Percentiles rank a stretch among this genome's conserved stretches.
These are phyloP conservation scores for Lasioglossum albipes DNA, from an alignment of 1,140 invertebrate genomes.

Conservation along the genomic window DNA sequence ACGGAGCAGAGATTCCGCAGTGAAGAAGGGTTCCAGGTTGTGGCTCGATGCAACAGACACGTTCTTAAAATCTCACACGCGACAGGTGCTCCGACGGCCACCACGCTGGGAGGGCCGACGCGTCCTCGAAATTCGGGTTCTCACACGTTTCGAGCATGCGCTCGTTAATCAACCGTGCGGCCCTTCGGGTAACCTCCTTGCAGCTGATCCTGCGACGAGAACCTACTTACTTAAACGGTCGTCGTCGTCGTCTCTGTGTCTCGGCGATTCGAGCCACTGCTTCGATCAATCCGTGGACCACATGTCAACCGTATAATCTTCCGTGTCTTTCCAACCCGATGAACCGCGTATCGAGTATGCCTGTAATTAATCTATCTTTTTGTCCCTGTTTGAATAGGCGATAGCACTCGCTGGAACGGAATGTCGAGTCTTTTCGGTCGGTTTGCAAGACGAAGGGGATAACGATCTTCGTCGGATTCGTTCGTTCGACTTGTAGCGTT, in stretches of 20 bases:
- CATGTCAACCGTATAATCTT: background rate
- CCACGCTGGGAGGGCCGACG: conserved; percentile 40
- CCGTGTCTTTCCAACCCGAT: background rate
- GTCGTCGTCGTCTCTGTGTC: background rate
- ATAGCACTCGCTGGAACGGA: too few relatives aligned
- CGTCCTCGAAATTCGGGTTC: conserved; percentile 48
- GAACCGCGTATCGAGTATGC: background rate
- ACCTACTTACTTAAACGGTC: conserved; percentile 9
- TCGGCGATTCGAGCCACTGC: too few relatives aligned
- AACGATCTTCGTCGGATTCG: too few relatives aligned
- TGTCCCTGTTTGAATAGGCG: too few relatives aligned
- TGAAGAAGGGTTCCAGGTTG: background rate
- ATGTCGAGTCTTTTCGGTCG: too few relatives aligned
- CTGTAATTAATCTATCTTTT: too few relatives aligned
- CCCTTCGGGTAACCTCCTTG: conserved; percentile 38
- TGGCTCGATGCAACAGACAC: conserved; percentile 17
- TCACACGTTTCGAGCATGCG: conserved; percentile 49
- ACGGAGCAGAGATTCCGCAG: background rate
- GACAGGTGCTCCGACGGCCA: conserved; percentile 38
- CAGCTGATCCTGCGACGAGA: background rate
- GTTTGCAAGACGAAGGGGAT: too few relatives aligned
- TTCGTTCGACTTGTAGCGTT: too few relatives aligned
- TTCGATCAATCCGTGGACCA: background rate
- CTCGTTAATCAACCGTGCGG: conserved; percentile 52
- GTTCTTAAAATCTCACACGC: conserved; percentile 29